Evolutionary conservation across 2,113 vertebrate genomes (phyloP), one percentile per base, ranked within the genome.

Genomic region (Muntiacus muntjak): DNA sequence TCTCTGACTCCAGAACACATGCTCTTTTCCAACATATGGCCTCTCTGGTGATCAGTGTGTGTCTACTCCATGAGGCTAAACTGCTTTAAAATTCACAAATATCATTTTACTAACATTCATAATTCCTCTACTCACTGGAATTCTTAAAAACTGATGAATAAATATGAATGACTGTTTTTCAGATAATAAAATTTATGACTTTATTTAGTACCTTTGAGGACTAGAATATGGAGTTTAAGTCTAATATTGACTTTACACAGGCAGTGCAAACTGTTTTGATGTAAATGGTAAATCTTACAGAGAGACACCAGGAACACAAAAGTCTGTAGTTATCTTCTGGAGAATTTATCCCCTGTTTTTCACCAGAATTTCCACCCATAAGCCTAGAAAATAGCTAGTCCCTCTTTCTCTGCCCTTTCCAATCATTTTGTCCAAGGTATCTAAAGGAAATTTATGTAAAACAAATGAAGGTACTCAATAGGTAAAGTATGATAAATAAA

Each of bases 61-160:
- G n/a, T 82, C 58, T 96, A 86, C 62, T 85, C 64, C 23, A n/a
- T 47, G n/a, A 83, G 23, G 54, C 28, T 60, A 94, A 76, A 85
- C 90, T 95, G 89, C 45, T 96, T 94, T 82, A 87, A 78, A 86
- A 89, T 89, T 58, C 15, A 87, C n/a, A 92, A 74, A 76, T 60
- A 60, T 92, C n/a, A 87, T 89, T 91, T 98, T 54, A 76, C 78
- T 95, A 90, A 54, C 50, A 83, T 71, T 92, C 28, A 54, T 71
- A 92, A 96, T 92, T 83, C 89, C 52, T 91, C 54, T 62, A 64
- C 13, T 96, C 55, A 30, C 47, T 95, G 36, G 47, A 90, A 30
- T 95, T 94, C 71, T 92, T 89, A 30, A 94, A 92, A 86, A 88
- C 7, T 74, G 54, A 47, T 94, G 52, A 94, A 57, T 76, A 50